Evolutionary conservation across 2,888 invertebrate genomes (phyloP).

Genomic region (Cerastis leucographa): DNA sequence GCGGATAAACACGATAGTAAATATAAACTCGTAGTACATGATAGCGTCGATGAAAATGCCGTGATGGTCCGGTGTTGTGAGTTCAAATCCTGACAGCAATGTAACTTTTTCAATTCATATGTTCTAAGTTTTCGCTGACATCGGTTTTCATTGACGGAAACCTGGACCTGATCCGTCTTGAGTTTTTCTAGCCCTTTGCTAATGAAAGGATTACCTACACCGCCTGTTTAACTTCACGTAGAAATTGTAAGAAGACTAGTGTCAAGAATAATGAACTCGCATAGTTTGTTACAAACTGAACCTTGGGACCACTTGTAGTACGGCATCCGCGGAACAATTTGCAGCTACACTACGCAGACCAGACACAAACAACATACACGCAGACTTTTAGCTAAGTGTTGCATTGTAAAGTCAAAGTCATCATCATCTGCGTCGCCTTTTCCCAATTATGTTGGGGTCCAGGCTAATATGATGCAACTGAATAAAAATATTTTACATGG

Average conservation of each 20-base stretch:
- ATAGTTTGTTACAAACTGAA: conserved; percentile 9
- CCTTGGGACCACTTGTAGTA: conserved; percentile 26
- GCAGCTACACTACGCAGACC: neutral
- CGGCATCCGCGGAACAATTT: conserved; percentile 7
- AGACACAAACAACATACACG: no score
- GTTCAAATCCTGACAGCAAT: no score
- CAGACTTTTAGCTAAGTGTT: neutral
- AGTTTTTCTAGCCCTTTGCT: neutral
- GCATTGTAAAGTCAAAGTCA: neutral
- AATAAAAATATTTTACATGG: no score
- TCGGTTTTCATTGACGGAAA: no score
- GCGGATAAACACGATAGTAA: neutral
- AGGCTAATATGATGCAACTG: no score
- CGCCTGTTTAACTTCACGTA: conserved; percentile 6
- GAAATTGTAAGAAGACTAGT: conserved; percentile 20
- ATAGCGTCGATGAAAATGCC: neutral
- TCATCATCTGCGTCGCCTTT: no score
- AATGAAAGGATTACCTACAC: neutral
- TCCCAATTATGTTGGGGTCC: no score
- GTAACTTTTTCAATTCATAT: no score
- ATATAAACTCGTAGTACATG: neutral
- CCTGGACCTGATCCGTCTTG: no score
- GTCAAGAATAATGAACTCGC: conserved; percentile 22
- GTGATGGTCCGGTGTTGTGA: neutral
- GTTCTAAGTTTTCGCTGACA: no score